Base-by-base conservation (phyloP, 2,888 invertebrate genomes). In the Odontomyia ornata region DNA sequence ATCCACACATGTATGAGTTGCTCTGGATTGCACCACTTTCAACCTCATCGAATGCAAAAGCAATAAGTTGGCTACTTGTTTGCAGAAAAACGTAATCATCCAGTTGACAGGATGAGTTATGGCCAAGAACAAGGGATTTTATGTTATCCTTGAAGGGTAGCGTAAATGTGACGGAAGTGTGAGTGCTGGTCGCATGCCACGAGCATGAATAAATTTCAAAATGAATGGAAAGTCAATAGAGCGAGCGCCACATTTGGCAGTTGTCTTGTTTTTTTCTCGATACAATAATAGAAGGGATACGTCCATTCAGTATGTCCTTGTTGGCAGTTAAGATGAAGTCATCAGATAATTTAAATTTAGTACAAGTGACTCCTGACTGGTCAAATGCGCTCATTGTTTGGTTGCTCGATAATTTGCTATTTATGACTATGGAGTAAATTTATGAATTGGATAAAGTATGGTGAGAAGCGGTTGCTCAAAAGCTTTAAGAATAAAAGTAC, bases 51-150 rank as follows among this genome's bases (percentile, higher is more conserved):
- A n/a, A 28, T 64, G 28, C 28, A 28, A 52, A 64, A 64, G 64
- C 64, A 64, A 64, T 64, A 64, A 64, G 64, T 64, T 64, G 28
- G 64, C 64, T 64, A 64, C 25, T 64, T 64, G 64, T 64, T 64
- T 64, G 64, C 64, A 28, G 28, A 64, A 28, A 30, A 64, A 64
- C 64, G 30, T 27, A 64, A 28, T 28, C 28, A 25, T 60, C 27
- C 18, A 15, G 64, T 60, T 28, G 64, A 28, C 27, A 64, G 64
- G 64, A 28, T 64, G 64, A 64, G n/a, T 64, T 64, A 28, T 28
- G 52, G 15, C 28, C 21, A 28, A 30, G n/a, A 30, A 64, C 28
- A 64, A 27, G 18, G 28, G 28, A 64, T 28, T 30, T 13, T 64
- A 3, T 64, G 25, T 27, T 64, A 4, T 4, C 30, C 15, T 25